Evolutionary conservation across 2,888 invertebrate species (phyloP).

Genomic region (Mystacides longicornis): DNA sequence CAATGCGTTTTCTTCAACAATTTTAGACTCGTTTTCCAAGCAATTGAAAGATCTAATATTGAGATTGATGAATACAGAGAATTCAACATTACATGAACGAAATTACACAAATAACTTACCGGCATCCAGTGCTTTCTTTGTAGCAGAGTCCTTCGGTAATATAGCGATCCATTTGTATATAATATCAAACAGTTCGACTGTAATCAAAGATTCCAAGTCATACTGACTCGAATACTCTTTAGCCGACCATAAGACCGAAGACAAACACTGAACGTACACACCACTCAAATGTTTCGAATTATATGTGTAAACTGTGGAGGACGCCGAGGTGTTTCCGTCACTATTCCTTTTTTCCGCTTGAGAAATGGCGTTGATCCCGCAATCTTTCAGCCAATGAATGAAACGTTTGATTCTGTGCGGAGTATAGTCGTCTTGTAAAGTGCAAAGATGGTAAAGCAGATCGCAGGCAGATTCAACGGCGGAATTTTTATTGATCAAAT

Average conservation of each 20-base stretch:
- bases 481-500: slow-evolving; percentile 27
- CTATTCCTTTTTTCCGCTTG: slow-evolving; percentile 29
- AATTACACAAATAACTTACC: slow-evolving; percentile 31
- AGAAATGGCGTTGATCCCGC: slow-evolving; percentile 44
- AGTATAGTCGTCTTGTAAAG: slow-evolving; percentile 45
- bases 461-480: slow-evolving; percentile 63
- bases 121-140: slow-evolving; percentile 80
- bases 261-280: slow-evolving; percentile 65
- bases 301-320: not conserved
- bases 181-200: slow-evolving; percentile 67
- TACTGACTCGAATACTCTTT: slow-evolving; percentile 55
- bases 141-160: slow-evolving; percentile 60
- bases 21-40: too few species aligned
- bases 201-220: slow-evolving; percentile 60
- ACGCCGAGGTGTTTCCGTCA: slow-evolving; percentile 33
- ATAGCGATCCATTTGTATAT: slow-evolving; percentile 70
- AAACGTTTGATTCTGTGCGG: slow-evolving; percentile 58
- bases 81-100: too few species aligned
- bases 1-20: too few species aligned
- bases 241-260: slow-evolving; percentile 62
- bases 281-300: slow-evolving; percentile 34
- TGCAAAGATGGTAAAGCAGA: slow-evolving; percentile 72
- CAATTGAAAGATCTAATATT: too few species aligned
- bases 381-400: slow-evolving; percentile 64
- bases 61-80: too few species aligned